These are phyloP conservation scores for Erythrolamprus reginae DNA, from an alignment of 2,113 vertebrate species.

Conservation along the genomic window DNA sequence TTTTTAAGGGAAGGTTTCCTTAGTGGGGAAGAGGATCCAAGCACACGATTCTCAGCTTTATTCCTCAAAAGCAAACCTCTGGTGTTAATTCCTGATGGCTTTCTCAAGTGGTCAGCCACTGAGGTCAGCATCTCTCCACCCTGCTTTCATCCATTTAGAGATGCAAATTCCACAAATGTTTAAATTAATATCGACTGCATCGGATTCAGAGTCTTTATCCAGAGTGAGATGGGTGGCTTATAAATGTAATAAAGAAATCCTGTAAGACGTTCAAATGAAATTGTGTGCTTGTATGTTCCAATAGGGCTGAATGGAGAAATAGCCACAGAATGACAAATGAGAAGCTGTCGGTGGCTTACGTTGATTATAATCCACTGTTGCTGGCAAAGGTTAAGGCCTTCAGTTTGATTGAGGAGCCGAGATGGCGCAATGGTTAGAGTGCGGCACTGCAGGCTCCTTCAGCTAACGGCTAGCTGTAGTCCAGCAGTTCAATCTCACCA, in stretches of 20 bases:
- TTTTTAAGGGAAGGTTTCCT: too few relatives aligned
- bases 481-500: too few relatives aligned
- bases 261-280: not conserved
- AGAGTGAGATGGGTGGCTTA: not conserved
- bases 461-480: too few relatives aligned
- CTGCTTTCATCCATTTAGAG: constrained; percentile 25
- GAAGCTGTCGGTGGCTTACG: not conserved
- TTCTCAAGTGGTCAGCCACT: constrained; percentile 38
- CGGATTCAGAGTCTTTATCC: constrained; percentile 36
- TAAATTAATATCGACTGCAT: constrained; percentile 41
- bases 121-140: constrained; percentile 18
- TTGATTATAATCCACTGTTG: not conserved
- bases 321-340: not conserved
- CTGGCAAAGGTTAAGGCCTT: not conserved
- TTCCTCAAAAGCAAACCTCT: not conserved
- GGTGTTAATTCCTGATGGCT: constrained; percentile 9
- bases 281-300: not conserved
- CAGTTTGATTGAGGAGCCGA: not conserved
- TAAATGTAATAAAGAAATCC: not conserved
- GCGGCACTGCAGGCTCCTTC: too few relatives aligned
- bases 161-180: constrained; percentile 49
- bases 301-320: not conserved
- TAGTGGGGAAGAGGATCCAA: not conserved
- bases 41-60: not conserved
- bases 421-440: too few relatives aligned